phyloP scores from a whole-genome alignment of 2,113 vertebrate species.

The Rhinoderma darwinii region DNA sequence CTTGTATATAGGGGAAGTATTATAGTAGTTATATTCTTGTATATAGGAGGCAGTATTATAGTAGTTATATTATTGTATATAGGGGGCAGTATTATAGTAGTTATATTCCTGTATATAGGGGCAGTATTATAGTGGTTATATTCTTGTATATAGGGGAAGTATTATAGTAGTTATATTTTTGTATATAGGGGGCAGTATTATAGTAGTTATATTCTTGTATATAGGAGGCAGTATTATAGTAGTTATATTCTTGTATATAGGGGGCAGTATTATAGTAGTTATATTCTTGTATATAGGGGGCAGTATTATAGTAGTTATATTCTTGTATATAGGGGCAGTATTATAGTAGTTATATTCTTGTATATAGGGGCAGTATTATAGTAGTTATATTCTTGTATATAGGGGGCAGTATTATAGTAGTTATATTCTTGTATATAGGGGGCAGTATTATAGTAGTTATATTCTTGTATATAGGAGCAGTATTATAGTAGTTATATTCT shows the following conservation, averaged over 20 bases:
- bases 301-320: no score
- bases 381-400: no score
- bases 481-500: neutral
- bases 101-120: neutral
- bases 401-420: no score
- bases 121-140: conserved; percentile 1
- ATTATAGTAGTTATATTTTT: neutral
- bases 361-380: no score
- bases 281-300: no score
- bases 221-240: neutral
- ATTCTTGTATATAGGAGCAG: neutral
- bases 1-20: no score
- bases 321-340: no score
- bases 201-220: neutral
- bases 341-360: no score
- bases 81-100: neutral
- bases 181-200: no score
- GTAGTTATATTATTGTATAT: neutral
- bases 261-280: no score
- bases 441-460: neutral
- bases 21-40: no score
- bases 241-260: no score
- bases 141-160: neutral
- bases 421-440: neutral
- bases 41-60: neutral